phyloP scores from a whole-genome alignment of 1,140 invertebrate species.

The Oreohelix idahoensis region DNA sequence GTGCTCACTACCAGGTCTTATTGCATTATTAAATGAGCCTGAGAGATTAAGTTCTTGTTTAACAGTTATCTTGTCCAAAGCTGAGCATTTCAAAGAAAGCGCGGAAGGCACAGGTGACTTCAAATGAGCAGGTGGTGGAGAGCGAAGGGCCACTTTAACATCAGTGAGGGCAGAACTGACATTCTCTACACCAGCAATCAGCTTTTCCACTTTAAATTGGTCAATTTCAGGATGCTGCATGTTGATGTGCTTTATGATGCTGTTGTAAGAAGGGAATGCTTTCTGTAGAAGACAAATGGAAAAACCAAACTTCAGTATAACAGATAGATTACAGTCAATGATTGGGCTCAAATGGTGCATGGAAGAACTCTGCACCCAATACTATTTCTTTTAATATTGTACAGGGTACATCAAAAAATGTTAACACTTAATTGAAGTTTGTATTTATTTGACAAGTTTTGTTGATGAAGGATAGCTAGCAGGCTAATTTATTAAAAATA shows the following conservation, averaged over 20 bases:
- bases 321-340: too few relatives aligned
- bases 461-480: too few relatives aligned
- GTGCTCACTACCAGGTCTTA: not conserved
- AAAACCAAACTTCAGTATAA: too few relatives aligned
- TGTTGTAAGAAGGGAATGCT: not conserved
- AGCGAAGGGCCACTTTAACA: not conserved
- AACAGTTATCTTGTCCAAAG: not conserved
- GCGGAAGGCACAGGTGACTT: not conserved
- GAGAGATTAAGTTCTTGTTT: not conserved
- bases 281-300: constrained; percentile 9
- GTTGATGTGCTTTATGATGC: not conserved
- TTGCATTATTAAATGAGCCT: not conserved
- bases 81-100: not conserved
- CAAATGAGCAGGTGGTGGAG: constrained; percentile 27
- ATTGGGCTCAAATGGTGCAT: too few relatives aligned
- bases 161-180: not conserved
- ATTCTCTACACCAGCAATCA: not conserved
- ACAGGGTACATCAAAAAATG: too few relatives aligned
- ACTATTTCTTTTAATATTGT: too few relatives aligned
- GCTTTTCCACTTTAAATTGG: not conserved
- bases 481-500: too few relatives aligned
- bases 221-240: constrained; percentile 6
- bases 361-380: too few relatives aligned
- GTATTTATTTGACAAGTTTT: too few relatives aligned
- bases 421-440: too few relatives aligned